Base-by-base conservation (phyloP, 2,888 invertebrate genomes). In the Trachelus iudaicus region DNA sequence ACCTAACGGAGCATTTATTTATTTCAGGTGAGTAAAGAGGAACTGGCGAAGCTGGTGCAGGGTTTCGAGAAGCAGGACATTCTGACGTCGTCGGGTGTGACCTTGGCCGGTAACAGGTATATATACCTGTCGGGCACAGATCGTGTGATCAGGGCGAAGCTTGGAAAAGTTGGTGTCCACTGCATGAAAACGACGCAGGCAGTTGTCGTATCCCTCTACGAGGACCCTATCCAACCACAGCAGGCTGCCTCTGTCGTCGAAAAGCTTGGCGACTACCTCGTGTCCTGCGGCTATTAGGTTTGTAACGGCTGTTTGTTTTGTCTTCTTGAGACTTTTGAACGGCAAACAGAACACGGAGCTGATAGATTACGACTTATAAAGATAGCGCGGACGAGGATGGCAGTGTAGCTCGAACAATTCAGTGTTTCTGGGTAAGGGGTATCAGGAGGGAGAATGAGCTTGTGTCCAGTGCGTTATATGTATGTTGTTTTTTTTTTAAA, bases 121-220 rank as follows among this genome's bases (percentile, higher is more conserved):
- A 97, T 98, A 93, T 98, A 97, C 94, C 95, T 98, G 93, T 98
- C 98, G 91, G 97, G 97, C 92, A 96, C 97, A 93, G 97, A 98
- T 92, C 96, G 96, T 92, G 97, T 98, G 91, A 96, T 98, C 93
- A 96, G 97, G 93, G 97, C 97, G 93, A 98, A 97, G 93, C 94
- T 97, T 90, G 97, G 97, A 93, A 97, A 97, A 94, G 96, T 96
- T 92, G 98, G 98, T 91, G 96, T 97, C 87, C 98, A 98, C 92
- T 97, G 97, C 96, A 97, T 98, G 97, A 98, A 97, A 94, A 98
- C 98, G 93, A 95, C 95, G 93, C 97, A 98, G 95, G 97, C 97
- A 92, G 96, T 97, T 93, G 97, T 98, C 93, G 96, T 98, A 92
- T 96, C 97, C 93, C 95, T 97, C 92, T 98, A 98, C 92, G 97